A percentile compares a stretch with the other conserved stretches of the same genome.
phyloP scores from a whole-genome alignment of 2,888 invertebrate species.

The Microctonus aethiopoides region DNA sequence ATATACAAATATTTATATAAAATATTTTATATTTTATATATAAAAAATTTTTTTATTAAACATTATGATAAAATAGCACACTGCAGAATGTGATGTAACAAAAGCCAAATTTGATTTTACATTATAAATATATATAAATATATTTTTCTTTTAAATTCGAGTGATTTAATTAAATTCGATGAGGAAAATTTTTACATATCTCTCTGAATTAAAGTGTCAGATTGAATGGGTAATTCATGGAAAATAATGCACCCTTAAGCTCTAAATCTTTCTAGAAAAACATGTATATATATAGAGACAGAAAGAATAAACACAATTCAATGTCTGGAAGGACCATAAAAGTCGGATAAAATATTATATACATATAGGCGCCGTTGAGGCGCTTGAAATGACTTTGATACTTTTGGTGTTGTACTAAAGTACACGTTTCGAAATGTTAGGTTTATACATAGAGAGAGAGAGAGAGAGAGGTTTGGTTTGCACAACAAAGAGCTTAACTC shows the following conservation, averaged over 20 bases:
- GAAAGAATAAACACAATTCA: neutral
- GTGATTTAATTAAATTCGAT: neutral
- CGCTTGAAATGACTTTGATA: neutral
- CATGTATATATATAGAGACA: neutral
- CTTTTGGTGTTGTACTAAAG: neutral
- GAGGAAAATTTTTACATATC: neutral
- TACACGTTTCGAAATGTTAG: neutral
- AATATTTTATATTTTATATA: neutral
- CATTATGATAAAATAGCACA: no score
- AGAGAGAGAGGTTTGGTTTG: neutral
- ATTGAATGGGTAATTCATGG: neutral
- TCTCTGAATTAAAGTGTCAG: neutral
- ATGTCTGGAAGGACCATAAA: conserved; percentile 6
- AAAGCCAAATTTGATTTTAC: neutral
- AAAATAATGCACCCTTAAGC: conserved; percentile 3
- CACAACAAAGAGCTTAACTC: neutral
- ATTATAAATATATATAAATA: neutral
- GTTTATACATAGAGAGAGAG: no score
- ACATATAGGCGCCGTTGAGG: neutral
- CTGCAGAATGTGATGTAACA: neutral
- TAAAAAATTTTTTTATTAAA: no score
- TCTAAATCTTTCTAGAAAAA: neutral
- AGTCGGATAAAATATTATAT: neutral
- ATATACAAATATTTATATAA: neutral
- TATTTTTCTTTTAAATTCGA: conserved; percentile 2